Conservation (phyloP, 2,113 vertebrate genomes). For the Corynorhinus townsendii region DNA sequence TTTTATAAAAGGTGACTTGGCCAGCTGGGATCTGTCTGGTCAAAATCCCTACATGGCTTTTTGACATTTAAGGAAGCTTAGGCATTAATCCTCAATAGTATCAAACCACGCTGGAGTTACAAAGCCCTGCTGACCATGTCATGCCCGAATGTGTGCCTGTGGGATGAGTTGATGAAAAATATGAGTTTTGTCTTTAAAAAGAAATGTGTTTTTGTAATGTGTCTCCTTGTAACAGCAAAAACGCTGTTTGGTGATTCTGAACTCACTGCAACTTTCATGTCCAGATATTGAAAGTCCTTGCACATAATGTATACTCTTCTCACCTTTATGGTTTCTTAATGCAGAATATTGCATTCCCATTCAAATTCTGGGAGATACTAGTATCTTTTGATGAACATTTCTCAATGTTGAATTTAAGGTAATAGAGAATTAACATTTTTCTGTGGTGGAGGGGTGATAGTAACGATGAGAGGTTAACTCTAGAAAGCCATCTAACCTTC, state of each 20-base stretch:
- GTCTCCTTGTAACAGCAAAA: neutral
- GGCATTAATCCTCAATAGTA: conserved; percentile 52
- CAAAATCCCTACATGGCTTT: conserved; percentile 72
- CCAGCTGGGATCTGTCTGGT: conserved; percentile 67
- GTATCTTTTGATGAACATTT: conserved; percentile 25
- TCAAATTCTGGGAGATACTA: neutral
- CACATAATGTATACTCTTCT: neutral
- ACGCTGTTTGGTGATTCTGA: neutral
- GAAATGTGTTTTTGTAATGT: conserved; percentile 2
- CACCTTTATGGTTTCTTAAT: neutral
- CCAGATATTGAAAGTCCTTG: neutral
- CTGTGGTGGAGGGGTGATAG: neutral
- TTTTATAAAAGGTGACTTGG: conserved; percentile 70
- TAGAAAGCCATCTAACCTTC: neutral
- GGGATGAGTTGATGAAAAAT: conserved; percentile 50
- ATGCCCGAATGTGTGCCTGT: neutral
- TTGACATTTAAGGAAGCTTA: conserved; percentile 75
- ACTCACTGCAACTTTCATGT: neutral
- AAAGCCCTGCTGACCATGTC: conserved; percentile 12
- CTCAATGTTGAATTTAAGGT: neutral
- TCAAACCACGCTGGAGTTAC: conserved; percentile 30
- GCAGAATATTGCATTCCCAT: neutral
- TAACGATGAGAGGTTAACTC: neutral
- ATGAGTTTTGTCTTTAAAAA: conserved; percentile 35
- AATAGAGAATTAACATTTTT: conserved; percentile 3